Conservation (phyloP, 2,113 vertebrate species). For the Scytalopus superciliaris region DNA sequence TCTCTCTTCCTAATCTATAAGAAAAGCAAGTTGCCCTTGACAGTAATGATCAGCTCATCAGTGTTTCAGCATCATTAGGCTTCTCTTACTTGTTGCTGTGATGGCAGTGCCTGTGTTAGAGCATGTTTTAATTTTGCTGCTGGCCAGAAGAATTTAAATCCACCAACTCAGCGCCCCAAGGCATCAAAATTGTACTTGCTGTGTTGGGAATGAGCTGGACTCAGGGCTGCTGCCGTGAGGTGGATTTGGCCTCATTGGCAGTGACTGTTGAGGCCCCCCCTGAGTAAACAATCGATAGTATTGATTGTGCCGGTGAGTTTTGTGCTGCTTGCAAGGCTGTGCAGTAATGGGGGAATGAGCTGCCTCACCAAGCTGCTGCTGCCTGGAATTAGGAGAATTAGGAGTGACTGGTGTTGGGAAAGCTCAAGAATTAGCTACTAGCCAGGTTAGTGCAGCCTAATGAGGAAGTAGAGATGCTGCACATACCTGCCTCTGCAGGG, state of each 20-base stretch:
- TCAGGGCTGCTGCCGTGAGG: not conserved
- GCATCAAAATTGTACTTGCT: not conserved
- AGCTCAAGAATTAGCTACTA: not conserved
- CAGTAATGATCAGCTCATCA: not conserved
- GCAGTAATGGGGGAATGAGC: not conserved
- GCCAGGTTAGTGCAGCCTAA: not conserved
- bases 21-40: not conserved
- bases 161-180: not conserved
- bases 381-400: not conserved
- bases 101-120: not conserved
- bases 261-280: slow-evolving; percentile 23
- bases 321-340: not conserved
- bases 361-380: not conserved
- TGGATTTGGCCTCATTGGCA: not conserved
- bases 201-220: not conserved
- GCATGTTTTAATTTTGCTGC: not conserved
- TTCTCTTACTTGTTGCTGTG: not conserved
- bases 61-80: not conserved
- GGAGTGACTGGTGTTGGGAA: not conserved
- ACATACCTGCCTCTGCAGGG: not conserved
- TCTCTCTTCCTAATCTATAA: not conserved
- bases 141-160: not conserved
- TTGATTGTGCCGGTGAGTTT: slow-evolving; percentile 10
- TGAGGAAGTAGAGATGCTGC: not conserved
- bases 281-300: slow-evolving; percentile 33